These are phyloP conservation scores for Hydropsyche betteni DNA, from an alignment of 2,888 invertebrate species.

Conservation along the genomic window DNA sequence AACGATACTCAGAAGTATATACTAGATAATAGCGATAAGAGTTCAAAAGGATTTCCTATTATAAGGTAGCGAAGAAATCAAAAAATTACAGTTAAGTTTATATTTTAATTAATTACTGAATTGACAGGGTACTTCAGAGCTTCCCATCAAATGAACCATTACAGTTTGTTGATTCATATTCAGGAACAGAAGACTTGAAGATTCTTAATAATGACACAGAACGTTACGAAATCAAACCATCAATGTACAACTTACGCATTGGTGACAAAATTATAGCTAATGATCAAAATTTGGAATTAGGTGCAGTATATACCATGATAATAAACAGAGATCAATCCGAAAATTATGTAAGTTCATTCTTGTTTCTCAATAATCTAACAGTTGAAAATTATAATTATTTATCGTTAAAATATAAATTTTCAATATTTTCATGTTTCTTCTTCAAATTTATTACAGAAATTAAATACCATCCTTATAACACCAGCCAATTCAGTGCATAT, in stretches of 20 bases:
- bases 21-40: conserved; percentile 58
- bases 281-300: conserved; percentile 62
- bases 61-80: conserved; percentile 57
- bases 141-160: conserved; percentile 18
- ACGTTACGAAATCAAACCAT: conserved; percentile 55
- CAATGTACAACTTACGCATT: conserved; percentile 59
- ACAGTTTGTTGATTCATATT: conserved; percentile 37
- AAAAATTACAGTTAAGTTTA: background rate
- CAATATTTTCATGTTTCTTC: too few species aligned
- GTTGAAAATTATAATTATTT: too few species aligned
- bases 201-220: conserved; percentile 32
- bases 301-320: conserved; percentile 73
- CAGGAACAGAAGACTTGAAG: conserved; percentile 34
- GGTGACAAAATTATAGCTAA: conserved; percentile 56
- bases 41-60: conserved; percentile 58
- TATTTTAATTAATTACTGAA: background rate
- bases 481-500: conserved; percentile 81
- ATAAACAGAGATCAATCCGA: conserved; percentile 55
- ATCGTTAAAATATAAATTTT: too few species aligned
- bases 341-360: conserved; percentile 56
- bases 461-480: conserved; percentile 60
- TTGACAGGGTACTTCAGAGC: conserved; percentile 37
- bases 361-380: too few species aligned
- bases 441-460: conserved; percentile 22
- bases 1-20: conserved; percentile 43